Evolutionary conservation across 2,113 vertebrate genomes (phyloP).

Genomic region (Phrynocephalus versicolor): DNA sequence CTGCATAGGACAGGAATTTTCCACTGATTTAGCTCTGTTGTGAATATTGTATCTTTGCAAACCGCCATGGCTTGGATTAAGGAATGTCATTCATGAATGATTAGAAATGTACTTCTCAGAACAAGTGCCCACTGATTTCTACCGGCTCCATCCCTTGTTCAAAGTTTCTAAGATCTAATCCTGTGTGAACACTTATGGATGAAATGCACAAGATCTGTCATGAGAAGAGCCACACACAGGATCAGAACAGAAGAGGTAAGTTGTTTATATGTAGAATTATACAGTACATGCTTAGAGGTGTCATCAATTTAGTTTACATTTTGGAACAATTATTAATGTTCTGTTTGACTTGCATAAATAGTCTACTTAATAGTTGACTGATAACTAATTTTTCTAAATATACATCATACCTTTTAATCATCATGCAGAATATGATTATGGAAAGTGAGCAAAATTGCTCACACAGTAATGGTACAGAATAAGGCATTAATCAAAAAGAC

Average conservation of each 20-base stretch:
- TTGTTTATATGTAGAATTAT: not conserved
- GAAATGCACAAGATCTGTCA: not conserved
- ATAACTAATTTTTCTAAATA: not conserved
- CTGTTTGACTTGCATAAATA: conserved; percentile 2
- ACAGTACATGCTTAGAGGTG: not conserved
- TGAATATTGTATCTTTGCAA: conserved; percentile 25
- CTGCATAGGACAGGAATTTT: not conserved
- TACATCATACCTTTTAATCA: not conserved
- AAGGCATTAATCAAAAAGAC: conserved; percentile 4
- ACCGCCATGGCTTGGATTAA: not conserved
- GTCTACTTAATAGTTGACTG: not conserved
- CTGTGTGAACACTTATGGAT: not conserved
- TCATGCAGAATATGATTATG: not conserved
- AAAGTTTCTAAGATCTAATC: not conserved
- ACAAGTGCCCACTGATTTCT: not conserved
- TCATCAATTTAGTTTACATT: not conserved
- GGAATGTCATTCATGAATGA: not conserved
- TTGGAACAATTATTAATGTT: not conserved
- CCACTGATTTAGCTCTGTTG: conserved; percentile 21
- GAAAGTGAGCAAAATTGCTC: not conserved
- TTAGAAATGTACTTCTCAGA: not conserved
- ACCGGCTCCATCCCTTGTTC: not conserved
- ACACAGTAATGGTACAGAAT: not conserved
- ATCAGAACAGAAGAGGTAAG: not conserved
- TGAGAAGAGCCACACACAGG: not conserved